Conservation (phyloP, 2,797 vertebrate species). For the Tamandua tetradactyla region DNA sequence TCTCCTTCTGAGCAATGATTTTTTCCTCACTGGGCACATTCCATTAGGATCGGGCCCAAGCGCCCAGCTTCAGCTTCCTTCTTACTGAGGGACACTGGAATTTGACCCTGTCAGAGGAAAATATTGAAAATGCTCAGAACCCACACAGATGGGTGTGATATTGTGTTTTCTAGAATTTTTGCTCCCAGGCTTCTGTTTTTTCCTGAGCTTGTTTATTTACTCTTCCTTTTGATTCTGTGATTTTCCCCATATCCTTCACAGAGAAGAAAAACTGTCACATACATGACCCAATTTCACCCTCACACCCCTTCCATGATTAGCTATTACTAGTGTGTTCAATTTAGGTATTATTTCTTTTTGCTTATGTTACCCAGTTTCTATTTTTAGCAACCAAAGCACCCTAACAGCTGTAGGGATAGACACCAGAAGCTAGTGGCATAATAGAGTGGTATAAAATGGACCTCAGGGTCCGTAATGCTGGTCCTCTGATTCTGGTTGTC, state of each 20-base stretch:
- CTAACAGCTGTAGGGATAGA: background rate
- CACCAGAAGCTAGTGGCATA: no score
- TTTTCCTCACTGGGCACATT: background rate
- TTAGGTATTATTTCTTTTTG: background rate
- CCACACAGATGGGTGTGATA: background rate
- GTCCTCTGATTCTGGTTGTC: background rate
- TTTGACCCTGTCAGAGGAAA: background rate
- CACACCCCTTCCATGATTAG: no score
- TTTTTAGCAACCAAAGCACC: background rate
- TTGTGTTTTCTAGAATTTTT: background rate
- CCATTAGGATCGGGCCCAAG: background rate
- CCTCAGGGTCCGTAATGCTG: background rate
- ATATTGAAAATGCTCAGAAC: background rate
- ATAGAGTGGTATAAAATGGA: background rate
- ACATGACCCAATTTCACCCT: no score
- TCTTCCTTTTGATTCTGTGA: background rate
- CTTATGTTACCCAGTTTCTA: background rate
- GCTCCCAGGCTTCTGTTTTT: background rate
- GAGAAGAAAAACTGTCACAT: no score
- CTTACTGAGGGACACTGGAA: no score
- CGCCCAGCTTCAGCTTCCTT: background rate
- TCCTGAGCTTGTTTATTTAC: background rate
- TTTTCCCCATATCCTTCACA: background rate
- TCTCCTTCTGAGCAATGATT: background rate
- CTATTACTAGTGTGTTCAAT: no score